Evolutionary conservation across 2,888 invertebrate genomes (phyloP).

Genomic region (Helleia helle): DNA sequence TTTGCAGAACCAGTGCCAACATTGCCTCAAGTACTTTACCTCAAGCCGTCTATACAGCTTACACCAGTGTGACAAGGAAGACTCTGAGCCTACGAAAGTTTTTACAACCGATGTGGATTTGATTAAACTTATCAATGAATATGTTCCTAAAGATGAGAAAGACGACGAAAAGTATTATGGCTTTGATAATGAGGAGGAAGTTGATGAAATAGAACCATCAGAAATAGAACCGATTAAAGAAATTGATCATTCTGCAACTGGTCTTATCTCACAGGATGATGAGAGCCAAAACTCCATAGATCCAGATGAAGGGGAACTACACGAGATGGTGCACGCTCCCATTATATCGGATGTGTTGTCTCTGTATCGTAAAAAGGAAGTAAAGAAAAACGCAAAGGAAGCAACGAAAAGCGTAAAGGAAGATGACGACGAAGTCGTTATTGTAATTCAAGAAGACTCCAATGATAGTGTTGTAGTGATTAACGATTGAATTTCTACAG

Average conservation of each 20-base stretch:
- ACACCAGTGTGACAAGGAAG: slow-evolving; percentile 50
- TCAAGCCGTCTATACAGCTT: slow-evolving; percentile 44
- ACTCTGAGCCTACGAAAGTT: slow-evolving; percentile 50
- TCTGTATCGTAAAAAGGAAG: slow-evolving; percentile 39
- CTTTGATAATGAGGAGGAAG: slow-evolving; percentile 43
- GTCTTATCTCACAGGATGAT: slow-evolving; percentile 22
- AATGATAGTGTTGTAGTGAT: slow-evolving; percentile 44
- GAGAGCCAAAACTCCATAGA: slow-evolving; percentile 31
- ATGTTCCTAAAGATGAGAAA: slow-evolving; percentile 50
- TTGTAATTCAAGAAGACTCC: slow-evolving; percentile 40
- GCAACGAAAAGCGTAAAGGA: slow-evolving; percentile 16
- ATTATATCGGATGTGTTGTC: slow-evolving; percentile 62
- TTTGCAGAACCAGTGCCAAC: slow-evolving; percentile 68
- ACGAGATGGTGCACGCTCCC: slow-evolving; percentile 45
- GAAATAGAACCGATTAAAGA: slow-evolving; percentile 17
- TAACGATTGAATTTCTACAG: slow-evolving; percentile 21
- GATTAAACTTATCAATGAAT: slow-evolving; percentile 41
- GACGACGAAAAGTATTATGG: slow-evolving; percentile 62
- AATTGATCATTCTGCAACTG: neutral
- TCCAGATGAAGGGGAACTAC: slow-evolving; percentile 31
- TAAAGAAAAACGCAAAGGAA: slow-evolving; percentile 13
- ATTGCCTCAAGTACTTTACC: slow-evolving; percentile 57
- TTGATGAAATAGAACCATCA: slow-evolving; percentile 19
- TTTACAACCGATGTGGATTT: slow-evolving; percentile 50
- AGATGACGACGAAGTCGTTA: slow-evolving; percentile 26